phyloP scores from a whole-genome alignment of 2,113 vertebrate species.

The Corythoichthys haematopterus region DNA sequence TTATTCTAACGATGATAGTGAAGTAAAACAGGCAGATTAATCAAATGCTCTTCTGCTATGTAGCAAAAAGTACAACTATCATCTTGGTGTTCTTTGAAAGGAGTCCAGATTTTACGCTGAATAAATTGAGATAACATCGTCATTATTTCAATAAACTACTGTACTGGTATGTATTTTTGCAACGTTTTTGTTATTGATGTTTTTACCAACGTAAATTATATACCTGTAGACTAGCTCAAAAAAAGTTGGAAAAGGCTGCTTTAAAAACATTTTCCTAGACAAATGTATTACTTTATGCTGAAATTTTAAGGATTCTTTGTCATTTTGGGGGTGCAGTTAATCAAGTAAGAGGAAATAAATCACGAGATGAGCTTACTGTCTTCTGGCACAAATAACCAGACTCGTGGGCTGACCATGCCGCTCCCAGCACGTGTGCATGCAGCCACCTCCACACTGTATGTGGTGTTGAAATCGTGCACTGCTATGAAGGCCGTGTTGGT shows the following conservation, averaged over 20 bases:
- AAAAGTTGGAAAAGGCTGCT: too few relatives aligned
- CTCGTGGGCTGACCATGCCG: slow-evolving; percentile 78
- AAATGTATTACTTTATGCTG: background rate
- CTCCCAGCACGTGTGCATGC: slow-evolving; percentile 81
- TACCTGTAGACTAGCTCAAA: too few relatives aligned
- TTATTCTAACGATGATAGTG: background rate
- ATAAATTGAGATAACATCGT: too few relatives aligned
- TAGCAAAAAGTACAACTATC: background rate
- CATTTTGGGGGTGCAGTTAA: background rate
- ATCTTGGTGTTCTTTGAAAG: too few relatives aligned
- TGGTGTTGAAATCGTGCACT: slow-evolving; percentile 76
- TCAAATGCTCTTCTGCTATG: background rate
- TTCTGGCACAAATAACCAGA: slow-evolving; percentile 73
- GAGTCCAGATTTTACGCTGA: too few relatives aligned
- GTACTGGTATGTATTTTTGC: too few relatives aligned
- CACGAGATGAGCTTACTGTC: slow-evolving; percentile 68
- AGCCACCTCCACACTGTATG: slow-evolving; percentile 80
- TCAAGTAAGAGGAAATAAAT: slow-evolving; percentile 26
- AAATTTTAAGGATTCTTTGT: background rate
- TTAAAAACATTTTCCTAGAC: background rate
- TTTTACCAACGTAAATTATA: too few relatives aligned
- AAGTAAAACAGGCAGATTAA: background rate
- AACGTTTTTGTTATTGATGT: too few relatives aligned
- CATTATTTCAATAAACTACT: too few relatives aligned
- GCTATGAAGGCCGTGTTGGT: slow-evolving; percentile 45